These are phyloP conservation scores for Percopsis omiscomaycus DNA, from an alignment of 2,797 vertebrate genomes.

Conservation along the genomic window DNA sequence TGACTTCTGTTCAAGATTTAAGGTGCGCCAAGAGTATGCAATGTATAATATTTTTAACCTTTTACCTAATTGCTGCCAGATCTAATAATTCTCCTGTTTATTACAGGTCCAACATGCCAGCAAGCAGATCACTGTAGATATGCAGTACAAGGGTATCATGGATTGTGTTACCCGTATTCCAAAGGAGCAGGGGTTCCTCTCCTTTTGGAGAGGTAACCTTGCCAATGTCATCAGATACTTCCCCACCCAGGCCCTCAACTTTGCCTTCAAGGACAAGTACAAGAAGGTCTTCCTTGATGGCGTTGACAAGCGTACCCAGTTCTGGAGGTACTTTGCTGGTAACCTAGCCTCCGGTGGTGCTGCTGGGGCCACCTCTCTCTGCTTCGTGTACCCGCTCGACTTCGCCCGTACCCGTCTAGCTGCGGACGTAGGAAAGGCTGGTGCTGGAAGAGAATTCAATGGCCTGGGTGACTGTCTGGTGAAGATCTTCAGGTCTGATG, in stretches of 20 bases:
- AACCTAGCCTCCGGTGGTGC: constrained; percentile 86
- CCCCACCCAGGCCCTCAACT: constrained; percentile 89
- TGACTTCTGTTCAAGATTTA: neutral
- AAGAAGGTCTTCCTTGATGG: constrained; percentile 87
- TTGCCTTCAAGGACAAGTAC: constrained; percentile 91
- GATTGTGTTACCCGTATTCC: constrained; percentile 86
- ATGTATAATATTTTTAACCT: neutral
- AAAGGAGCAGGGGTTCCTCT: constrained; percentile 84
- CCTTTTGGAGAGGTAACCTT: constrained; percentile 89
- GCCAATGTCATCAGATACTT: constrained; percentile 90
- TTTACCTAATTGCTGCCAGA: neutral
- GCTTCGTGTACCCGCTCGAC: constrained; percentile 87
- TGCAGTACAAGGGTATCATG: constrained; percentile 87
- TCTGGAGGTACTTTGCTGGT: constrained; percentile 88
- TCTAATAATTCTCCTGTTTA: neutral
- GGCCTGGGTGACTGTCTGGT: constrained; percentile 83
- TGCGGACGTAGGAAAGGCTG: constrained; percentile 84
- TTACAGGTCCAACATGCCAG: constrained; percentile 80
- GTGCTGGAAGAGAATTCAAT: constrained; percentile 76
- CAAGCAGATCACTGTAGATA: constrained; percentile 84
- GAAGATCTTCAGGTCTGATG: constrained; percentile 82
- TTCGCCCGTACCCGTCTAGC: constrained; percentile 87
- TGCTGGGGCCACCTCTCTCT: constrained; percentile 85
- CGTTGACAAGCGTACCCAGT: constrained; percentile 84
- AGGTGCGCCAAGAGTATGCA: neutral